Base-by-base conservation (phyloP, 2,888 invertebrate species). In the Tachina lurida region DNA sequence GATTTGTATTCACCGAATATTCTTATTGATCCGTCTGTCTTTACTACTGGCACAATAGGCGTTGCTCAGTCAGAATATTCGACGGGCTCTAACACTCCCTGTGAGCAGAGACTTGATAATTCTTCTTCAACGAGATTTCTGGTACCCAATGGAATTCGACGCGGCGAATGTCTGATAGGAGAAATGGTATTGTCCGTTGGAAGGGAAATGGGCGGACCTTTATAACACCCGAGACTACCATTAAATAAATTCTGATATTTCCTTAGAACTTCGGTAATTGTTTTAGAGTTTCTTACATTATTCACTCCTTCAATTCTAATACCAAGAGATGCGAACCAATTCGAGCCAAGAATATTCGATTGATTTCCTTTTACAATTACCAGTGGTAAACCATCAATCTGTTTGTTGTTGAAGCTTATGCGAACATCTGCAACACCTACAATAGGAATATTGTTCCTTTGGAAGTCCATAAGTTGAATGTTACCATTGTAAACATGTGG, bases 1-100 rank as follows among this genome's bases (percentile, higher is more conserved):
- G 80, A 79, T 17, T 86, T 87, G 49, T 89, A 89, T 74, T 89
- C 89, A 1, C 89, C 88, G 68, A 89, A 89, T 49, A 90, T 87
- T 10, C 89, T 82, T 8, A 89, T 85, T n/a, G 83, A 76, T 2
- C 88, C 88, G 75, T 90, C 85, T 17, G 54, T 82, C 70, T 87
- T 84, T 49, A 58, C 13, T 1, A 88, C 77, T n/a, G 86, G 80
- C 12, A 86, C 81, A 17, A 86, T 83, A 0, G 86, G 79, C 8
- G 86, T 82, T 15, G 82, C 79, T 73, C 83, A 86, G 43, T 81
- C 81, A n/a, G 80, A 77, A 19, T 84, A 81, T 45, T 85, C 74
- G 1, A 81, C 47, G 22, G 67, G 60, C 47, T 81, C 88, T 17
- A 89, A 70, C 71, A 89, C 84, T 10, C 87, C 87, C 83, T 88